These are phyloP conservation scores for Fopius arisanus DNA, from an alignment of 1,140 invertebrate genomes.

Conservation along the genomic window DNA sequence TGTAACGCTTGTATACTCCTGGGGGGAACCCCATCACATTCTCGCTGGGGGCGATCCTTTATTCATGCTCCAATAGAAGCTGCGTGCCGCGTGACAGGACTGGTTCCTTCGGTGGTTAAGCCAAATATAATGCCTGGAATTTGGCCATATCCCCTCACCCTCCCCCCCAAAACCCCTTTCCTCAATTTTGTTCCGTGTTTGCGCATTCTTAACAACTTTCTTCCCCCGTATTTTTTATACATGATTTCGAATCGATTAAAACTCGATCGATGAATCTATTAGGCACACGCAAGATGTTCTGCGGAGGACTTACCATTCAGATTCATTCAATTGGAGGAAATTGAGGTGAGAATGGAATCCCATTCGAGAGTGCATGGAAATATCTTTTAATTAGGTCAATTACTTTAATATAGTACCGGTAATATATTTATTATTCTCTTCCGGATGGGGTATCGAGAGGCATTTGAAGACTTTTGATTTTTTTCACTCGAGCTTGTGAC, in stretches of 20 bases:
- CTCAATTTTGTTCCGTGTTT: conserved; percentile 16
- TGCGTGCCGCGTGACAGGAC: conserved; percentile 12
- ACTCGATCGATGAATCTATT: not conserved
- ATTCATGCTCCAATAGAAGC: conserved; percentile 21
- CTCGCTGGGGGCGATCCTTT: conserved; percentile 8
- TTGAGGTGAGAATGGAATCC: not conserved
- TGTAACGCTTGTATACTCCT: conserved; percentile 10
- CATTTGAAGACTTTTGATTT: too few species aligned
- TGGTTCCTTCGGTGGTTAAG: conserved; percentile 5
- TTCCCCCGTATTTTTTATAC: not conserved
- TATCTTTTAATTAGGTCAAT: not conserved
- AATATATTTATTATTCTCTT: not conserved
- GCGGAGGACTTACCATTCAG: not conserved
- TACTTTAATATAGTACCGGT: not conserved
- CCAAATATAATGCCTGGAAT: conserved; percentile 19
- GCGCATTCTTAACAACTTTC: conserved; percentile 11
- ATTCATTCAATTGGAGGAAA: not conserved
- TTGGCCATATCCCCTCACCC: not conserved
- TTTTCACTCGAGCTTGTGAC: not conserved
- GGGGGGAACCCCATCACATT: not conserved
- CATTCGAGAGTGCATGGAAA: not conserved
- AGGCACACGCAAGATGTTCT: not conserved
- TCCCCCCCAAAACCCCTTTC: not conserved
- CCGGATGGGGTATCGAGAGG: not conserved
- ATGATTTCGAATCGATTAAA: conserved; percentile 1